Evolutionary conservation across 2,113 vertebrate genomes (phyloP).

Genomic region (Protomyctophum bolini): DNA sequence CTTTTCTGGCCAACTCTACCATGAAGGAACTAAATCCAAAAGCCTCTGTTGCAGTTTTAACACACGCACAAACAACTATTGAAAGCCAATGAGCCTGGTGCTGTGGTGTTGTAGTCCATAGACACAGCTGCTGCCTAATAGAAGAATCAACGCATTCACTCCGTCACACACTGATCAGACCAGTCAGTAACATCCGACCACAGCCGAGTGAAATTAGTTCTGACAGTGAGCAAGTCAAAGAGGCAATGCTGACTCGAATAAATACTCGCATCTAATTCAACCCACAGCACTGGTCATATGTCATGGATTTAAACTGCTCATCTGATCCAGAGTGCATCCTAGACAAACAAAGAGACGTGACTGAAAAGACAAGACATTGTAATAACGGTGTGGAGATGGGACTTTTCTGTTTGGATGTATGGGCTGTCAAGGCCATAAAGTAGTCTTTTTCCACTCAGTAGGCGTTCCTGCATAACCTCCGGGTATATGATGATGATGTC

Average conservation of each 20-base stretch:
- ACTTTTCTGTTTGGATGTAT: no score
- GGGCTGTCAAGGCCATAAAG: no score
- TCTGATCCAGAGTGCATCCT: no score
- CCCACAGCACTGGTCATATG: neutral
- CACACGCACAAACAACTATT: neutral
- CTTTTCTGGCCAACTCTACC: slow-evolving; percentile 10
- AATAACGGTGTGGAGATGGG: no score
- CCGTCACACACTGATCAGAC: neutral
- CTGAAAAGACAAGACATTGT: no score
- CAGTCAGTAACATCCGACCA: slow-evolving; percentile 1
- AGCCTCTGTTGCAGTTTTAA: slow-evolving; percentile 12
- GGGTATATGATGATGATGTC: no score
- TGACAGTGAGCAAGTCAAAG: neutral
- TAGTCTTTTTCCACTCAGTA: no score
- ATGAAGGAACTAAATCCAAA: slow-evolving; percentile 12
- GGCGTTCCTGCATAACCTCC: no score
- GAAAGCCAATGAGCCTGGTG: slow-evolving; percentile 3
- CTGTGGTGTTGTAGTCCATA: slow-evolving; percentile 25
- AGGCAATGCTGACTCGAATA: neutral
- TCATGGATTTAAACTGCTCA: no score
- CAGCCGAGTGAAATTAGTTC: slow-evolving; percentile 9
- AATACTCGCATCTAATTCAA: neutral
- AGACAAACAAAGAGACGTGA: no score
- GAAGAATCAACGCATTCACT: slow-evolving; percentile 17
- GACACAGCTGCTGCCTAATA: slow-evolving; percentile 2